Base-by-base conservation (phyloP, 2,797 vertebrate species). In the Oreortyx pictus region DNA sequence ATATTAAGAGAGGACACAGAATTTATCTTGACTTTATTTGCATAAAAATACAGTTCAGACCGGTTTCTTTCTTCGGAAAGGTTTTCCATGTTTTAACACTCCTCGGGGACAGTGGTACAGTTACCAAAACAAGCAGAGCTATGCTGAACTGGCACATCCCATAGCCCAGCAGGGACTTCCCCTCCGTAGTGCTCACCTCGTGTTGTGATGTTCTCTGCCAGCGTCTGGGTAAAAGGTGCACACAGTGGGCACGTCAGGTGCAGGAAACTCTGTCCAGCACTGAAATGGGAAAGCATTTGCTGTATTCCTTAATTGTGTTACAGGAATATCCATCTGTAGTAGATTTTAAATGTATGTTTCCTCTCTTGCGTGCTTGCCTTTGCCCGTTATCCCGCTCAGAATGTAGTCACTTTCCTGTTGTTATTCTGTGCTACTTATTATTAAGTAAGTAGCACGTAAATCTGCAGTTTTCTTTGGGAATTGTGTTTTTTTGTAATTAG, bases 21-120 rank as follows among this genome's bases (percentile, higher is more conserved):
- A 93, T 95, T 95, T 95, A 82, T 95, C 93, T 94, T 96, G 33
- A 14, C 47, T 84, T 57, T 12, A 77, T 95, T 96, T 96, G 93
- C 95, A 97, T 97, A 91, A 82, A 97, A 96, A 96, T 94, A 27
- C 72, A 93, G 81, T 88, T 83, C 86, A 90, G 73, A 83, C 50
- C 70, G 52, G 94, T 94, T 87, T 80, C 43, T 77, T 93, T 86
- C 60, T 82, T 57, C 18, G 12, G 62, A 44, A 13, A 68, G 61
- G 16, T 87, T 94, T 81, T 46, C 75, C 17, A 1, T 87, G 11
- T 82, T 88, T 91, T 90, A 88, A 56, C 59, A 83, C 85, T 96
- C 72, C 13, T 89, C 82, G 68, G 93, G 92, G 50, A 37, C 14
- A 52, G 19, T 39, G 47, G 71, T 37, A 41, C 24, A 50, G 87